Base-by-base conservation (phyloP, 2,113 vertebrate species). In the Poecile atricapillus region DNA sequence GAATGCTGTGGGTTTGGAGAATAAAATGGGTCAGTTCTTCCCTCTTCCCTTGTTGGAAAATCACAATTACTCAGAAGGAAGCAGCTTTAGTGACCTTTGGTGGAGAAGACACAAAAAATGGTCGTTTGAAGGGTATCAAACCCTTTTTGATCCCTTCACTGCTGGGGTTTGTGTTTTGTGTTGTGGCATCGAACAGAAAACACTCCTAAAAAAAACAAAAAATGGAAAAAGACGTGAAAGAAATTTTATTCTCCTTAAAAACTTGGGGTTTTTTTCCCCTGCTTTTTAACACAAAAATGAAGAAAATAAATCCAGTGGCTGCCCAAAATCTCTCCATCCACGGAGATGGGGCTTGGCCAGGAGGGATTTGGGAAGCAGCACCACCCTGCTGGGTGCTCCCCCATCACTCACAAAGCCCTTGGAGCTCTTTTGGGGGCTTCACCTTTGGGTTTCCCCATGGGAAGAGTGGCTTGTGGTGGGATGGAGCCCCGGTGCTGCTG, bases 1-100 rank as follows among this genome's bases (percentile, higher is more conserved):
- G 53, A 50, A 87, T 2, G 0, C 64, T 0, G 0, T 1, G 1
- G 31, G 11, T 84, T 62, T 4, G 18, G 44, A 65, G 52, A 20
- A 71, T 22, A 64, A 93, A 84, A 56, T 0, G 7, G 44, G 44
- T 58, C 70, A 27, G 2, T 27, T 56, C 56, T 49, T 16, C 23
- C 25, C 13, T 77, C 44, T 80, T 52, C 43, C 33, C 62, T 73
- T 4, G 17, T 7, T 53, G 9, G 37, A 58, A 81, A 76, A 30
- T 23, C 50, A 17, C 41, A 70, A 0, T 60, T 47, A 10, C 46
- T 52, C 60, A 27, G 27, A 27, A 70, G 31, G n/a, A 64, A 65
- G 70, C n/a, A 30, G 70, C 14, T 86, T 39, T 10, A 16, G 41
- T 17, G 80, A 59, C 44, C 46, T 75, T 76, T 2, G 14, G 44